Conservation (phyloP, 2,113 vertebrate genomes). For the Leptocoma aspasia region DNA sequence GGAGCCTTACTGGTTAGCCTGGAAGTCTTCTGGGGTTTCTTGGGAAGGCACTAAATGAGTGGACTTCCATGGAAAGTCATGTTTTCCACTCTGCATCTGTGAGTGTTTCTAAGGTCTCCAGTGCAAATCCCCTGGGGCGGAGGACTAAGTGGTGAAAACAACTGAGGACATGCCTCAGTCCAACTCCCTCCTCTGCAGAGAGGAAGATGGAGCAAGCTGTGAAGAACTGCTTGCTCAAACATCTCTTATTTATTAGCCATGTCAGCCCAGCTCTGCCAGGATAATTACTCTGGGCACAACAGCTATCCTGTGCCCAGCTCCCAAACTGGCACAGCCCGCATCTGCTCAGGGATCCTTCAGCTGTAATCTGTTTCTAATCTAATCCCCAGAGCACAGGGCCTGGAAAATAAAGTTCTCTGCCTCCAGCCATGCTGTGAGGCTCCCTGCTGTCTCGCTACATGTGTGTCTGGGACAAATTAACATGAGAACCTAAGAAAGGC, state of each 20-base stretch:
- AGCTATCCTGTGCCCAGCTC: neutral
- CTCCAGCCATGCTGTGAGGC: neutral
- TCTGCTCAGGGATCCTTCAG: constrained; percentile 10
- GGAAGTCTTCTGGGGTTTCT: neutral
- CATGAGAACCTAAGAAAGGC: neutral
- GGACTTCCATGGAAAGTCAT: neutral
- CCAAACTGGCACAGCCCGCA: neutral
- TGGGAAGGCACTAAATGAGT: neutral
- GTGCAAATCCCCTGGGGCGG: neutral
- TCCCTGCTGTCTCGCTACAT: neutral
- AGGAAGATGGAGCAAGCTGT: constrained; percentile 23
- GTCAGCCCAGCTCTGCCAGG: constrained; percentile 24
- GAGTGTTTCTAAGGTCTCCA: neutral
- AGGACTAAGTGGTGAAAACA: constrained; percentile 39
- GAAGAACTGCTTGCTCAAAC: constrained; percentile 15
- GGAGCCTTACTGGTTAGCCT: neutral
- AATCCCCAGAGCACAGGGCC: neutral
- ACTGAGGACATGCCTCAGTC: neutral
- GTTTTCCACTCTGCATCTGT: neutral
- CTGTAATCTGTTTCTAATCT: constrained; percentile 27
- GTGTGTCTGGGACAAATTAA: constrained; percentile 20
- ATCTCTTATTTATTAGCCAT: constrained; percentile 47
- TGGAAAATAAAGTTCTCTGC: constrained; percentile 16
- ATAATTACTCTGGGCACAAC: constrained; percentile 33
- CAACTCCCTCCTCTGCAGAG: neutral